These are phyloP conservation scores for silkworm (Bombyx mori) DNA, from an alignment of 1,140 invertebrate genomes.

Conservation along the genomic window ASM3026992v2 NC_085123.1:5554001-5554500, in stretches of 20 bases:
- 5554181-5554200: slow-evolving; percentile 47
- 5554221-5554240: slow-evolving; percentile 8
- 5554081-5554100: slow-evolving; percentile 1
- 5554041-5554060: not conserved
- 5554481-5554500: no score
- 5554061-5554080: not conserved
- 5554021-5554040: not conserved
- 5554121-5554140: slow-evolving; percentile 31
- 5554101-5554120: slow-evolving; percentile 30
- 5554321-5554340: slow-evolving; percentile 44
- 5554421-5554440: no score
- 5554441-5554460: no score
- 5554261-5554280: slow-evolving; percentile 45
- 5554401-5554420: not conserved
- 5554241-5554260: slow-evolving; percentile 7
- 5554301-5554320: slow-evolving; percentile 45
- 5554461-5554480: no score
- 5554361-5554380: no score
- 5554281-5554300: slow-evolving; percentile 55
- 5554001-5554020: not conserved
- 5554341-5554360: slow-evolving; percentile 11
- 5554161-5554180: slow-evolving; percentile 22
- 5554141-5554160: slow-evolving; percentile 42
- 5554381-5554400: not conserved
- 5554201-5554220: slow-evolving; percentile 34